These are phyloP conservation scores for Pelobates fuscus DNA, from an alignment of 2,113 vertebrate genomes.

Conservation along the genomic window DNA sequence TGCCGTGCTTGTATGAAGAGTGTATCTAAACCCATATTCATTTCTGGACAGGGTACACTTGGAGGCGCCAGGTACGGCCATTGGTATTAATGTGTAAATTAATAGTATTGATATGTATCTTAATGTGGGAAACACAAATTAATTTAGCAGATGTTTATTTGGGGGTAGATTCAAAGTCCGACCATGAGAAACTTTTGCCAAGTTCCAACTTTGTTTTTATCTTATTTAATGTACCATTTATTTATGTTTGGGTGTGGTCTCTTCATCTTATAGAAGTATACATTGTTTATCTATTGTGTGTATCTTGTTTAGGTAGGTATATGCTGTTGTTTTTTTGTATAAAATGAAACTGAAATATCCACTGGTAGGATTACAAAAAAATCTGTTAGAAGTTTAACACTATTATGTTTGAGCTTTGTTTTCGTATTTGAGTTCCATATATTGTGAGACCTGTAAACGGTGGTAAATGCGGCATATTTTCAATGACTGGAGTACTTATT, in stretches of 20 bases:
- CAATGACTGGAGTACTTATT: background rate
- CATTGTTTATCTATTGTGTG: too few species aligned
- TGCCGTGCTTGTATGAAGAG: conserved; percentile 95
- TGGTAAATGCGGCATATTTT: background rate
- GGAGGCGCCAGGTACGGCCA: conserved; percentile 77
- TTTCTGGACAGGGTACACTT: conserved; percentile 84
- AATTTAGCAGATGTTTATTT: too few species aligned
- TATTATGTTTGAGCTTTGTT: too few species aligned
- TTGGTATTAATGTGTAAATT: conserved; percentile 49
- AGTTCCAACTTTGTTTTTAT: background rate
- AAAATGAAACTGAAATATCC: too few species aligned
- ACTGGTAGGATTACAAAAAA: too few species aligned
- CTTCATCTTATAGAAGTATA: too few species aligned
- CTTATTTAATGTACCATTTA: background rate
- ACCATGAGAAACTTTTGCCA: background rate
- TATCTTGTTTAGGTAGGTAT: too few species aligned
- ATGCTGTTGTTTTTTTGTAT: too few species aligned
- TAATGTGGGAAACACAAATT: background rate
- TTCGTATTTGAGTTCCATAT: too few species aligned
- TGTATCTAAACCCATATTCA: conserved; percentile 81
- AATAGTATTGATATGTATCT: conserved; percentile 61
- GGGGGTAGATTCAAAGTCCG: conserved; percentile 23
- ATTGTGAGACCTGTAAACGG: background rate
- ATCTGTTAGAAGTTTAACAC: too few species aligned
- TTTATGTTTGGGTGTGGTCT: background rate